Conservation (phyloP, 2,113 vertebrate genomes). For the Calyptomena viridis region DNA sequence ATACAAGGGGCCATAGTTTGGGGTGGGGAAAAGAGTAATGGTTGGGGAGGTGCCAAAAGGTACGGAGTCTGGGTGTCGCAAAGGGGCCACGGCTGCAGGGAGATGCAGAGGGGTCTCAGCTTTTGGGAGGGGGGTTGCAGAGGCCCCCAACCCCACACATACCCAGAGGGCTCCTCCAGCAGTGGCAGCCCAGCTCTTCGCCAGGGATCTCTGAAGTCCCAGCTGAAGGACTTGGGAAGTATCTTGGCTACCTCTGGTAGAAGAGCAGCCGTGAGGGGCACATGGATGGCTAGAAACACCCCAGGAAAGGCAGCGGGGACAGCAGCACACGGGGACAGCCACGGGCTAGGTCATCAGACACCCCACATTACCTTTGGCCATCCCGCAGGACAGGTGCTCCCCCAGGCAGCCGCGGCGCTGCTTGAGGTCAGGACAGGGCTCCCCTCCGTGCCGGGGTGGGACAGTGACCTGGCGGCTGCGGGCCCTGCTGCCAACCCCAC, state of each 20-base stretch:
- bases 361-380: conserved; percentile 72
- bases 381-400: conserved; percentile 72
- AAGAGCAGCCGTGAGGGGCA: background rate
- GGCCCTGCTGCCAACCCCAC: conserved; percentile 80
- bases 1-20: no score
- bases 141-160: background rate
- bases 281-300: background rate
- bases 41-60: background rate
- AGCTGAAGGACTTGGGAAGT: conserved; percentile 80
- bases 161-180: conserved; percentile 77
- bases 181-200: conserved; percentile 75
- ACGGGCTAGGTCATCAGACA: background rate
- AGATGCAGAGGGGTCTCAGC: background rate
- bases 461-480: conserved; percentile 80
- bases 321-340: background rate
- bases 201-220: conserved; percentile 84
- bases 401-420: conserved; percentile 86
- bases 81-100: background rate
- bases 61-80: background rate
- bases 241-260: conserved; percentile 83
- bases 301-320: accelerated
- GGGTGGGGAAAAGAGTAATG: background rate
- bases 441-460: conserved; percentile 82
- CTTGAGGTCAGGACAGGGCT: conserved; percentile 84
- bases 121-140: background rate